Evolutionary conservation across 1,140 invertebrate genomes (phyloP), one percentile per base, ranked within the genome.

Genomic region (Panulirus ornatus): DNA sequence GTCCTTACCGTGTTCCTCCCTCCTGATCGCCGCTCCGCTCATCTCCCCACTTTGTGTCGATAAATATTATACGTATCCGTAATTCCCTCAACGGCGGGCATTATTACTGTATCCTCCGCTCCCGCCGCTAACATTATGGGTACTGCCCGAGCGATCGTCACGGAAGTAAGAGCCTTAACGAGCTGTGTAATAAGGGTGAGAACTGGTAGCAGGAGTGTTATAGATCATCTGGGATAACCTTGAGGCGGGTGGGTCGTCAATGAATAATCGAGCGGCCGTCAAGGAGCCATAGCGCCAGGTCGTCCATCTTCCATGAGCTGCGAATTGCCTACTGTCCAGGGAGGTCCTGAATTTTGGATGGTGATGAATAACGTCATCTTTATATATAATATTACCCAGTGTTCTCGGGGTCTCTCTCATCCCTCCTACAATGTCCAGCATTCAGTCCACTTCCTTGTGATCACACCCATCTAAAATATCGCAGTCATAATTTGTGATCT

Each of bases 241-340:
- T 44, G 8, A 38, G 75, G 75, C 34, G 16, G 44, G 75, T 78
- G 75, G 36, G 19, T 78, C 36, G 40, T 78, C 75, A 78, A 44
- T 78, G 44, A 78, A 42, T 78, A 78, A 78, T 78, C 36, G 75
- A 78, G 40, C 8, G 44, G 40, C 9, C 27, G 75, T 44, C 36
- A 78, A 42, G 44, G 40, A 78, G 75, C 38, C 27, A 44, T 78
- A 44, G 75, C 34, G 36, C n/a, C 34, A 0, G 16, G 8, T 40
- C 38, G n/a, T 78, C 40, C 40, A 78, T 42, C 44, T 78, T 42
- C 42, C 75, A 78, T 78, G 44, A 38, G 40, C 40, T n/a, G n/a
- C 27, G 38, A 78, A 44, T 34, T 70, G 8, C 63, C 30, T 66
- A 5, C 63, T 70, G 63, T 70, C 63, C 22, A 1, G 22, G 63